phyloP scores from a whole-genome alignment of 2,888 invertebrate genomes.

The Agrotis clavis region DNA sequence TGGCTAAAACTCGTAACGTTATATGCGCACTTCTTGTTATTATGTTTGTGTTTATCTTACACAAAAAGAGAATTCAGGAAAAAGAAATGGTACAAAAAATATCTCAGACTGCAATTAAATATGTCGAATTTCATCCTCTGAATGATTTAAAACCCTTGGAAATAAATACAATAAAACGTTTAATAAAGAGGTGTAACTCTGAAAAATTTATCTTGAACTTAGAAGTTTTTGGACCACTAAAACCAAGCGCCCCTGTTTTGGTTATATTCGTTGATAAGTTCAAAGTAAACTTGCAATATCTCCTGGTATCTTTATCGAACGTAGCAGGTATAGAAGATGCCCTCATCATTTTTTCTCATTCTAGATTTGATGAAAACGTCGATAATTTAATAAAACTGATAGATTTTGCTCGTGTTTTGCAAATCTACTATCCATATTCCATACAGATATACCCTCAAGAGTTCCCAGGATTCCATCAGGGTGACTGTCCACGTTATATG shows the following conservation, averaged over 20 bases:
- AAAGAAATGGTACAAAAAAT: constrained; percentile 52
- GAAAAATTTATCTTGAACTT: constrained; percentile 67
- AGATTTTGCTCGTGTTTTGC: constrained; percentile 78
- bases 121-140: constrained; percentile 46
- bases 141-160: constrained; percentile 7
- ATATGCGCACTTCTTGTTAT: constrained; percentile 50
- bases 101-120: constrained; percentile 64
- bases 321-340: constrained; percentile 75
- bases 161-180: constrained; percentile 37
- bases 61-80: constrained; percentile 41
- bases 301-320: constrained; percentile 74
- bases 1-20: constrained; percentile 46
- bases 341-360: constrained; percentile 80
- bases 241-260: constrained; percentile 71
- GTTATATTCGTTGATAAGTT: constrained; percentile 73
- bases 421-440: constrained; percentile 81
- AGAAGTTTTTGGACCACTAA: constrained; percentile 69
- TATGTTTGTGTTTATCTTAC: constrained; percentile 42
- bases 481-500: constrained; percentile 71
- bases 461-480: constrained; percentile 73
- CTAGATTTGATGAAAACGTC: constrained; percentile 71
- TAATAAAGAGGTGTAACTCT: constrained; percentile 45
- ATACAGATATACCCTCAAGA: constrained; percentile 70
- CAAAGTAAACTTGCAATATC: constrained; percentile 70
- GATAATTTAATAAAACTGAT: constrained; percentile 72